Evolutionary conservation across 37 sponge, comb jelly and placozoan species (phyloP), one percentile per base, ranked within the genome.

Genomic region (Hormiphora californensis): DNA sequence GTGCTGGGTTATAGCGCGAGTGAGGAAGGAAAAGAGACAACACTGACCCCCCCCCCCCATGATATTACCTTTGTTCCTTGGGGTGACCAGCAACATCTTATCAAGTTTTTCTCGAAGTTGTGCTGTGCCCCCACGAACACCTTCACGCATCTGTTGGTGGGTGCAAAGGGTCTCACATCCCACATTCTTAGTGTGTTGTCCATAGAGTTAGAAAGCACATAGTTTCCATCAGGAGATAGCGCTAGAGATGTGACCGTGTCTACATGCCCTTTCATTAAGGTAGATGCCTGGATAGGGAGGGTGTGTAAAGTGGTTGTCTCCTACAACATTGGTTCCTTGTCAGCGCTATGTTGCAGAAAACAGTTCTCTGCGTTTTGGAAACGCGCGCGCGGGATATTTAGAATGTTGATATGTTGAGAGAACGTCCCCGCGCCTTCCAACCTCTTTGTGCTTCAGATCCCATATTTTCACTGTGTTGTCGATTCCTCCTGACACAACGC

Each of bases 181-280:
- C 98, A 97, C 39, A 97, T 85, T 61, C 94, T 68, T 12, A 97
- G 92, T 93, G 98, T 90, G 63, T 92, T 92, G 54, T 97, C 98
- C 98, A 97, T 97, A 27, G 88, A 51, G 68, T 97, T 97, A n/a
- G 95, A 94, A 25, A 93, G 86, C 17, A 94, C 63, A 51, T 92
- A 93, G 54, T 89, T 40, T 0, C 95, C 95, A 87, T 92, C 92
- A 4, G 93, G 93, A 55, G 95, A 94, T 15, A 97, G 69, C 15
- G 86, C 51, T 4, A 94, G 85, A 1, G 92, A 91, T 21, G 94
- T 94, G 9, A 97, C 88, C 2, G 98, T 93, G 85, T 97, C 98
- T 40, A 37, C 39, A 63, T 97, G 98, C 5, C 98, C 98, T 23
- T 49, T 54, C 85, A 85, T 85, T 65, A 36, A 36, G 11, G 28